A percentile compares a stretch with the other conserved stretches of the same genome.
Conservation (phyloP, 2,888 invertebrate genomes). For the Parnassius orleans region DNA sequence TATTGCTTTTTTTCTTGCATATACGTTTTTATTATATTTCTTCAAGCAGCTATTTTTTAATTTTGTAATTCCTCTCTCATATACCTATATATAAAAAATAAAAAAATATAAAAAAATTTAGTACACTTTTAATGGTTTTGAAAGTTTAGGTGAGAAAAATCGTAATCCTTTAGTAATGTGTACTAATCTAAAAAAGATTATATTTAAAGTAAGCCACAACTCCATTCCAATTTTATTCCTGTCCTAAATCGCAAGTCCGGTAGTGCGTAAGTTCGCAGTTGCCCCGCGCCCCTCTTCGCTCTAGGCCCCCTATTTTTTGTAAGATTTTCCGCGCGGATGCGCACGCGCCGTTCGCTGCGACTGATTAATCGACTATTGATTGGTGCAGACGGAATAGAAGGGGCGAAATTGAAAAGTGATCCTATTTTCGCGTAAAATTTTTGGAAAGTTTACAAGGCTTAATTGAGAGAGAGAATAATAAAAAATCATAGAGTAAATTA, state of each 20-base stretch:
- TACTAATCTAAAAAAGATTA: too few species aligned
- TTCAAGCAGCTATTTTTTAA: too few species aligned
- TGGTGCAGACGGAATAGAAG: constrained; percentile 50
- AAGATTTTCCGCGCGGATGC: constrained; percentile 76
- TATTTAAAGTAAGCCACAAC: constrained; percentile 19
- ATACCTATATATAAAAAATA: too few species aligned
- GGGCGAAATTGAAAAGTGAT: constrained; percentile 32
- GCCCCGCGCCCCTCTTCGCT: constrained; percentile 35
- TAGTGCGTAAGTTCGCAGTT: constrained; percentile 55
- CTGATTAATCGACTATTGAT: constrained; percentile 80
- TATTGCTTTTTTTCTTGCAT: too few species aligned
- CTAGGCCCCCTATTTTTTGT: constrained; percentile 70
- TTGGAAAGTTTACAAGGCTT: not conserved
- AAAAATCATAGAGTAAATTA: too few species aligned
- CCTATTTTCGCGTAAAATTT: constrained; percentile 24
- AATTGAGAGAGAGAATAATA: not conserved
- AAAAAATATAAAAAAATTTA: too few species aligned
- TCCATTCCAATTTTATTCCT: constrained; percentile 42
- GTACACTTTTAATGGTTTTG: too few species aligned
- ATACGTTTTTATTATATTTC: too few species aligned
- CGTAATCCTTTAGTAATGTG: too few species aligned
- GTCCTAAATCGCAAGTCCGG: constrained; percentile 54
- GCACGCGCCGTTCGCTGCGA: constrained; percentile 63
- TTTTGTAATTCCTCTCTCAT: too few species aligned
- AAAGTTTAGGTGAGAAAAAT: too few species aligned